Base-by-base conservation (phyloP, 2,797 vertebrate genomes). In the Molossus alvarezi region DNA sequence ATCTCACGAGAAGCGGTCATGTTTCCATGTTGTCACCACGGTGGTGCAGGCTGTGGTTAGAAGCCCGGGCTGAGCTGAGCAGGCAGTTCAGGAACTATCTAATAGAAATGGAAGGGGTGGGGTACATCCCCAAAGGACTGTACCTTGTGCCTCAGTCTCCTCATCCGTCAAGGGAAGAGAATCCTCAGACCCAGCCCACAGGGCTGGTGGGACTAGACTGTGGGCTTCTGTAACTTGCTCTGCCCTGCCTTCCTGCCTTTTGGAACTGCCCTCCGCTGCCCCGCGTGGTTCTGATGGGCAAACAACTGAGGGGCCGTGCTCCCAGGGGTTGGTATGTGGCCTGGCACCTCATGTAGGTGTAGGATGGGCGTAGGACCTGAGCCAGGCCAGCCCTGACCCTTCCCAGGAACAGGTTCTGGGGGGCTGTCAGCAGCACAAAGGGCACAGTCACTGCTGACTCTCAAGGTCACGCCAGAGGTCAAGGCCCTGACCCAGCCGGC, bases 1-100 rank as follows among this genome's bases (percentile, higher is more conserved):
- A 1, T 13, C 0, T 10, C 0, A 0, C 27, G 5, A 3, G 18
- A 73, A n/a, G 33, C 0, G 3, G 65, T 3, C 11, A n/a, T 14
- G 33, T 13, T 21, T 37, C 25, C 29, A 5, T 11, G 8, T 41
- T 53, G 15, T 27, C 41, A 41, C 53, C 20, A 2, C 0, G 13
- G 18, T n/a, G 12, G 18, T 45, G 21, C 73, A 23, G 45, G 67
- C 77, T 53, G 73, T 21, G 65, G 21, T n/a, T 0, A 76, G 48
- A 90, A 45, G 62, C 27, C 41, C 41, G 60, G 14, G 57, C 41
- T 37, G 17, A 83, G 23, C 27, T n/a, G 29, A 58, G 27, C 45
- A 77, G 60, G 41, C 64, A 23, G 48, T 9, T 82, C 55, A 37
- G 57, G 29, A 29, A 11, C 33, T 17, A 3, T 37, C 62, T 3